Evolutionary conservation across 1,140 invertebrate species (phyloP), one percentile per base, ranked within the genome.

Genomic region (Aphis gossypii): DNA sequence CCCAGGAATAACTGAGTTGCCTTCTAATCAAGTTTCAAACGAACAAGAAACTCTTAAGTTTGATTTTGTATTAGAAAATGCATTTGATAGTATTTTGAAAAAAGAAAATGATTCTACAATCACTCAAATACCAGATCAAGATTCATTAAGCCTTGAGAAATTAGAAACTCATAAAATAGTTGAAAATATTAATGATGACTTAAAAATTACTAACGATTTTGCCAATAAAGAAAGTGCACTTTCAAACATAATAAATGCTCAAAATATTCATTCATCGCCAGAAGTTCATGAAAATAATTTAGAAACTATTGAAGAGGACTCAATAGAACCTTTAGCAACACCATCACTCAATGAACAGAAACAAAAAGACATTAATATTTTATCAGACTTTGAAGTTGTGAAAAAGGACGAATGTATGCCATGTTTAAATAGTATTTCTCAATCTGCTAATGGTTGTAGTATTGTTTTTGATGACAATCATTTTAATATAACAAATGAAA

Each of bases 1-100:
- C 44, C 92, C 82, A 38, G 92, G 82, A 93, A 93, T 93, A 46
- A 93, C 46, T 21, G 92, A 93, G 44, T 44, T 86, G 86, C 38
- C 92, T 54, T 41, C 82, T 8, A 86, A 44, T 38, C 9, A 54
- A 25, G 92, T 44, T 54, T 20, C 25, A 8, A 86, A 86, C 30
- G 14, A 84, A 48, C 56, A 76, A 76, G 38, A 44, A 90, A 90
- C 21, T 89, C 20, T 35, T 23, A 20, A 38, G 9, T 35, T 89
- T 21, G n/a, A 51, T 41, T 60, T 7, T 41, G 76, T 21, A 48
- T 54, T 82, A 82, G 82, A 92, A 92, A 83, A 48, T 92, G 11
- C 11, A 25, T 7, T n/a, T 38, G 38, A 91, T 46, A 68, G 4
- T 84, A 14, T 25, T 48, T 38, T 44, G 2, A 84, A 92, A 1